Conservation (phyloP, 1,140 invertebrate genomes). For the Olivierus martensii region DNA sequence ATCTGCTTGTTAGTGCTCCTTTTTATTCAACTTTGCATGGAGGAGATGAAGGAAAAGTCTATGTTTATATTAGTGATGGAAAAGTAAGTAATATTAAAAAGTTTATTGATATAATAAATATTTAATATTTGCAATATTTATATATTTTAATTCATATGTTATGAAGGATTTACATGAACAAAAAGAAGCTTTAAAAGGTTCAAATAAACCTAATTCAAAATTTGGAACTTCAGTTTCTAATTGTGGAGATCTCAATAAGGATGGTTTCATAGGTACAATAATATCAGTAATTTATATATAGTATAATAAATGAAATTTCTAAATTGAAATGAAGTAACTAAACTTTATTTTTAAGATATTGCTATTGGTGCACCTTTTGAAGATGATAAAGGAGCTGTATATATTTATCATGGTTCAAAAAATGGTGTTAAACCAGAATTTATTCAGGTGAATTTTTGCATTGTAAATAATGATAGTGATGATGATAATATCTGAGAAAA, state of each 20-base stretch:
- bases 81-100: slow-evolving; percentile 5
- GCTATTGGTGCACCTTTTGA: slow-evolving; percentile 42
- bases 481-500: neutral
- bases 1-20: slow-evolving; percentile 64
- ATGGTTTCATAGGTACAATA: too few species aligned
- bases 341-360: slow-evolving; percentile 27
- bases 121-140: too few species aligned
- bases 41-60: slow-evolving; percentile 43
- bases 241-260: too few species aligned
- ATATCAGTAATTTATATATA: too few species aligned
- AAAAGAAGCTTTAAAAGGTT: too few species aligned
- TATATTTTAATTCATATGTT: too few species aligned
- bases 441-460: slow-evolving; percentile 17
- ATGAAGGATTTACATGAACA: too few species aligned
- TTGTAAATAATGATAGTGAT: neutral
- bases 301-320: too few species aligned
- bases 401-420: slow-evolving; percentile 38
- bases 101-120: too few species aligned
- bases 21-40: slow-evolving; percentile 32
- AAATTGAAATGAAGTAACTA: too few species aligned
- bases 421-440: slow-evolving; percentile 17
- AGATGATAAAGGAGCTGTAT: slow-evolving; percentile 34
- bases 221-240: too few species aligned
- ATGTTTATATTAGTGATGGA: slow-evolving; percentile 36
- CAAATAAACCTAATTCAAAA: too few species aligned